A percentile compares a stretch with the other conserved stretches of the same genome.
Conservation (phyloP, 2,797 vertebrate species). For the Discoglossus pictus region DNA sequence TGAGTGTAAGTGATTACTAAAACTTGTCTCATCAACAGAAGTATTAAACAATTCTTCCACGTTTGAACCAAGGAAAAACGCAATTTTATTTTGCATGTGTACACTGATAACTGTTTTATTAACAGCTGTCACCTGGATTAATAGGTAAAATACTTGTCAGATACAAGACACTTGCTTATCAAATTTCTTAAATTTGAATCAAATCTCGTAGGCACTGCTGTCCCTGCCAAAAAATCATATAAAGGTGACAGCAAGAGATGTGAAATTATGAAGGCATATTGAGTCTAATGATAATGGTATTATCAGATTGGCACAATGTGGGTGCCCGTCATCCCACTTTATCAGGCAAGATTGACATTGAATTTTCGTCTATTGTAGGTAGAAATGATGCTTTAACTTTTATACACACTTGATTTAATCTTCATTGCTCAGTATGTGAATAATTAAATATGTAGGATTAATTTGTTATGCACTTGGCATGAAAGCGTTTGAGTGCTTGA, state of each 20-base stretch:
- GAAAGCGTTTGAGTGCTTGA: too few relatives aligned
- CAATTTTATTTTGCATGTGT: too few relatives aligned
- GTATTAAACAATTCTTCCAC: too few relatives aligned
- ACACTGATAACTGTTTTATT: too few relatives aligned
- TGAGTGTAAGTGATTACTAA: too few relatives aligned
- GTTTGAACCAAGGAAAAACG: too few relatives aligned
- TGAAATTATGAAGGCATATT: slow-evolving; percentile 23
- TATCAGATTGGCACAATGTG: slow-evolving; percentile 42
- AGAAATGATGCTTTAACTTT: slow-evolving; percentile 10
- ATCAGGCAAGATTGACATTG: slow-evolving; percentile 41
- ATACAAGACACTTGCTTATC: too few relatives aligned
- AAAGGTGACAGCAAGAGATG: slow-evolving; percentile 36
- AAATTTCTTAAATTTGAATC: background rate
- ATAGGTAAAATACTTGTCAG: too few relatives aligned
- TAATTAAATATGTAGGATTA: background rate
- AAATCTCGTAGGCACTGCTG: slow-evolving; percentile 21
- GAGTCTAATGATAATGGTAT: slow-evolving; percentile 31
- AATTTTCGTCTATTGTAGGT: slow-evolving; percentile 27
- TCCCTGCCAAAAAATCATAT: slow-evolving; percentile 22
- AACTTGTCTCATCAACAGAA: too few relatives aligned
- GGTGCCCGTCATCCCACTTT: slow-evolving; percentile 40
- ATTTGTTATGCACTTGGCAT: too few relatives aligned
- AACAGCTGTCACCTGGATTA: too few relatives aligned
- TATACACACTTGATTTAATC: slow-evolving; percentile 43
- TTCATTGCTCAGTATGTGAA: slow-evolving; percentile 9